Evolutionary conservation across 2,888 invertebrate genomes (phyloP).

Genomic region (Cephus runcator): DNA sequence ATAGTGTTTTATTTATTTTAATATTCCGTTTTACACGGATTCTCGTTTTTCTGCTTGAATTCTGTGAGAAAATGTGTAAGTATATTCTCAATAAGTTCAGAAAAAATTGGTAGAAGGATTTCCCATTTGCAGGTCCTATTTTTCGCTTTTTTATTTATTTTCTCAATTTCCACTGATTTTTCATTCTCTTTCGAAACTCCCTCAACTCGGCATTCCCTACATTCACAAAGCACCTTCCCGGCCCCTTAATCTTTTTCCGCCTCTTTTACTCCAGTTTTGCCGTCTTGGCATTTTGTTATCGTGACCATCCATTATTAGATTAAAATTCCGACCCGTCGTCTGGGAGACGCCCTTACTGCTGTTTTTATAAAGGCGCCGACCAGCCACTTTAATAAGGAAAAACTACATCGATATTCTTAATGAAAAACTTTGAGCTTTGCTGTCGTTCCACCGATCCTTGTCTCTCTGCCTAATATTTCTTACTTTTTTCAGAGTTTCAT

Average conservation of each 20-base stretch:
- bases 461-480: not conserved
- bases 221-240: not conserved
- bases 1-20: not conserved
- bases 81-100: not conserved
- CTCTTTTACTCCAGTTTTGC: not conserved
- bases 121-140: not conserved
- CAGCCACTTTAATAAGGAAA: not conserved
- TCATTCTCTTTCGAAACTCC: not conserved
- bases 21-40: not conserved
- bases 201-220: not conserved
- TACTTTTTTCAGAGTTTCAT: not conserved
- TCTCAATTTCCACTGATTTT: not conserved
- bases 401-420: constrained; percentile 1
- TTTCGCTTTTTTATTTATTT: not conserved
- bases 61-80: not conserved
- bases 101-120: not conserved
- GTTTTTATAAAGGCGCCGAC: not conserved
- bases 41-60: not conserved
- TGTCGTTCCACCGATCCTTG: not conserved
- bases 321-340: constrained; percentile 20
- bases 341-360: not conserved
- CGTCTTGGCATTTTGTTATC: not conserved
- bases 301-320: constrained; percentile 13
- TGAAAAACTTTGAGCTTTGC: constrained; percentile 5
- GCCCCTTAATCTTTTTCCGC: not conserved